These are phyloP conservation scores for Toxostoma redivivum DNA, from an alignment of 2,113 vertebrate genomes.

Conservation along the genomic window DNA sequence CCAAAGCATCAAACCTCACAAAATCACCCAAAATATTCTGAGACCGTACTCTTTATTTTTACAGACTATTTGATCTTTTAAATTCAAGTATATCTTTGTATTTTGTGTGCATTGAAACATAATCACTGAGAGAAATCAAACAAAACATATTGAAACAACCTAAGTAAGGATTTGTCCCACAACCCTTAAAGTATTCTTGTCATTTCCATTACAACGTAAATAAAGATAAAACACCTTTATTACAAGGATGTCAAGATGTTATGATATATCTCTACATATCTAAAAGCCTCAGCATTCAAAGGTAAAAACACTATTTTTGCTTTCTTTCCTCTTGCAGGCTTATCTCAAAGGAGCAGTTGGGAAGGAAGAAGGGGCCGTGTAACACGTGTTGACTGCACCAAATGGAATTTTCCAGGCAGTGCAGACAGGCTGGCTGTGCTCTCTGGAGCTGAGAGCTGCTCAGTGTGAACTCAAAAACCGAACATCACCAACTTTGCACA, in stretches of 20 bases:
- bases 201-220: neutral
- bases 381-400: neutral
- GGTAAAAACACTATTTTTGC: neutral
- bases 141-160: neutral
- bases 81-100: neutral
- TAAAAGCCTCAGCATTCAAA: neutral
- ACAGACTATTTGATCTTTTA: neutral
- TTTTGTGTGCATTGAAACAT: neutral
- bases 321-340: neutral
- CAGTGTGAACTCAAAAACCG: neutral
- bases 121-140: neutral
- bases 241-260: neutral
- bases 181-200: neutral
- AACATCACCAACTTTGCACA: neutral
- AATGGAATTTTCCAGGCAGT: neutral
- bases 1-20: neutral
- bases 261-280: neutral
- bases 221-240: neutral
- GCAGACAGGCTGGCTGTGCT: neutral
- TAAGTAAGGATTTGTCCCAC: neutral
- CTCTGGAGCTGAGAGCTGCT: neutral
- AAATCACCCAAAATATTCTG: neutral
- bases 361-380: neutral
- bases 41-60: neutral
- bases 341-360: conserved; percentile 12